A percentile compares a stretch with the other conserved stretches of the same genome.
Evolutionary conservation across 2,888 invertebrate genomes (phyloP).

Genomic region (Epinotia brunnichana): DNA sequence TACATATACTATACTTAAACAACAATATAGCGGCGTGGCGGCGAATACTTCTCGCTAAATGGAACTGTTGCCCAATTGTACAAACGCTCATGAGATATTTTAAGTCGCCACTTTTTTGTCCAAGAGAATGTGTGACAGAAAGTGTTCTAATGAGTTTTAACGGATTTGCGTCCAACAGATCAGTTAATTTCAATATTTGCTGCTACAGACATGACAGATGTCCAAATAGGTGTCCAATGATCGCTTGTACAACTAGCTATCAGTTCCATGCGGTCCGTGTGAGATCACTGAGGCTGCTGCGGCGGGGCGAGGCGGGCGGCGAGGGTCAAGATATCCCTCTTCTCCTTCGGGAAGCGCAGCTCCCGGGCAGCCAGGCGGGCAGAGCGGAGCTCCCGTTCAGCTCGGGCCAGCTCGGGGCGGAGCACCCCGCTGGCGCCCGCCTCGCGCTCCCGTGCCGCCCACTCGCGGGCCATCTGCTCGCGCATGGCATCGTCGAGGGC

Average conservation of each 20-base stretch:
- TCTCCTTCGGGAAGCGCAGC: slow-evolving; percentile 96
- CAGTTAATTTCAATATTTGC: too few relatives aligned
- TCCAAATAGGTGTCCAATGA: too few relatives aligned
- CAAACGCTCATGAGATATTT: neutral
- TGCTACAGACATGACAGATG: too few relatives aligned
- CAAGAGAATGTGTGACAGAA: too few relatives aligned
- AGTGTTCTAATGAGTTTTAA: too few relatives aligned
- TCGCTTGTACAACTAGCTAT: neutral
- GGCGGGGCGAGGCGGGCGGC: slow-evolving; percentile 91
- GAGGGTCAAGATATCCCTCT: slow-evolving; percentile 95
- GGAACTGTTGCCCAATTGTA: slow-evolving; percentile 11
- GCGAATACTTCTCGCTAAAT: slow-evolving; percentile 10
- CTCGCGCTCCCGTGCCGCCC: slow-evolving; percentile 89
- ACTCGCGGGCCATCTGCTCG: slow-evolving; percentile 97
- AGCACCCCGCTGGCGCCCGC: slow-evolving; percentile 85
- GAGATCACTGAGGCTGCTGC: slow-evolving; percentile 78
- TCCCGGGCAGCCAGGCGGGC: slow-evolving; percentile 95
- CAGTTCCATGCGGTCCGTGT: slow-evolving; percentile 48
- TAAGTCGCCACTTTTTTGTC: too few relatives aligned
- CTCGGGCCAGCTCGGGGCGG: slow-evolving; percentile 90
- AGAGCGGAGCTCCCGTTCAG: slow-evolving; percentile 93
- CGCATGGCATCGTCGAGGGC: slow-evolving; percentile 97
- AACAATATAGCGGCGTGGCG: slow-evolving; percentile 64
- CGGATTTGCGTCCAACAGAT: too few relatives aligned
- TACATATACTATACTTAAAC: slow-evolving; percentile 74